Conservation (phyloP, 2,113 vertebrate species). For the Clarias magur region DNA sequence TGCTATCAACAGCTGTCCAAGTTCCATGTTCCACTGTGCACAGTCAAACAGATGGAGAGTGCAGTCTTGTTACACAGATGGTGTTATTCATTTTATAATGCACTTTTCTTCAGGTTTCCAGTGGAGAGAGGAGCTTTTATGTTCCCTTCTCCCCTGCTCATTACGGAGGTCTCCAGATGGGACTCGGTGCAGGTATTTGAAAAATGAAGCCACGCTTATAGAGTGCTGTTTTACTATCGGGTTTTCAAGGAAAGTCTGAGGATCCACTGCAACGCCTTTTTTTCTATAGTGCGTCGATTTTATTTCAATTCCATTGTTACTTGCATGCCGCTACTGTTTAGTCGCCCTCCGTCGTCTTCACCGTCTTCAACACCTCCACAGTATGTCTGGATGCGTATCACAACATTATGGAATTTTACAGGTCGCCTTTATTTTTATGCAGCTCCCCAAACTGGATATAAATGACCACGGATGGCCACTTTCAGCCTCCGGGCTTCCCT, state of each 20-base stretch:
- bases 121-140: neutral
- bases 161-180: neutral
- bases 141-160: neutral
- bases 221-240: neutral
- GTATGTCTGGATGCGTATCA: neutral
- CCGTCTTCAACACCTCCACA: neutral
- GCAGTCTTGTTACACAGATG: conserved; percentile 18
- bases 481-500: conserved; percentile 17
- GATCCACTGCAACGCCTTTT: neutral
- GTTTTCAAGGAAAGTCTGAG: neutral
- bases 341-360: neutral
- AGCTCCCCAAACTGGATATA: neutral
- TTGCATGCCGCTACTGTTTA: neutral
- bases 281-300: neutral
- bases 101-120: neutral
- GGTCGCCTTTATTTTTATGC: neutral
- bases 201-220: neutral
- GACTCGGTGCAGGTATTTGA: conserved; percentile 15
- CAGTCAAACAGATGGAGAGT: neutral
- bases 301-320: neutral
- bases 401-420: neutral
- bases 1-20: neutral
- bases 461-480: conserved; percentile 12
- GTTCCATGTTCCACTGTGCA: neutral
- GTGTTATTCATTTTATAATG: conserved; percentile 1